These are phyloP conservation scores for Lasioglossum lativentre DNA, from an alignment of 2,888 invertebrate genomes.

Conservation along the genomic window DNA sequence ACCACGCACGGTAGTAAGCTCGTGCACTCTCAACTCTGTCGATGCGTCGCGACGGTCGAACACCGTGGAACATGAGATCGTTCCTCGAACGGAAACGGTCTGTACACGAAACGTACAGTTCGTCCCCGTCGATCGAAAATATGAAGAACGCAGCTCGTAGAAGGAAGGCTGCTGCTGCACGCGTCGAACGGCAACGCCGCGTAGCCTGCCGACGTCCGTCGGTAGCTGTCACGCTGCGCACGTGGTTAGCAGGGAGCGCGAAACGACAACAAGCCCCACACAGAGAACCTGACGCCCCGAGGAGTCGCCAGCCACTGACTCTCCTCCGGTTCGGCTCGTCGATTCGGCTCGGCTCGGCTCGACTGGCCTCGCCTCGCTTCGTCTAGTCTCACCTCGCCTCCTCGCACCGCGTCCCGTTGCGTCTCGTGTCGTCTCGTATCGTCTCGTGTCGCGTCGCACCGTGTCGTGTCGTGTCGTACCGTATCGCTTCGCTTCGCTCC, in stretches of 20 bases:
- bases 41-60: neutral
- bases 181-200: conserved; percentile 6
- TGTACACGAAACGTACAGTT: neutral
- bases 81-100: neutral
- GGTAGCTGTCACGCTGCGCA: conserved; percentile 80
- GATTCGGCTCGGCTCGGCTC: conserved; percentile 87
- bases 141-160: neutral
- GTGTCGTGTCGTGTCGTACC: conserved; percentile 3
- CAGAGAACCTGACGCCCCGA: conserved; percentile 86
- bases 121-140: neutral
- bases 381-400: conserved; percentile 80
- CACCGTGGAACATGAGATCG: neutral
- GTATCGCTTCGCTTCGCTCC: neutral
- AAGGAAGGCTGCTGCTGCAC: neutral
- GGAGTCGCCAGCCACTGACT: conserved; percentile 83
- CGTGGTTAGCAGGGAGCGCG: conserved; percentile 89
- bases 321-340: conserved; percentile 82
- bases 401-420: conserved; percentile 79
- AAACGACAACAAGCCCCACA: conserved; percentile 85
- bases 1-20: neutral
- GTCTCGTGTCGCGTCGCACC: conserved; percentile 84
- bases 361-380: conserved; percentile 76
- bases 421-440: conserved; percentile 30
- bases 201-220: conserved; percentile 9
- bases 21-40: neutral